Base-by-base conservation (phyloP, 1,140 invertebrate genomes). In the Zophobas morio region DNA sequence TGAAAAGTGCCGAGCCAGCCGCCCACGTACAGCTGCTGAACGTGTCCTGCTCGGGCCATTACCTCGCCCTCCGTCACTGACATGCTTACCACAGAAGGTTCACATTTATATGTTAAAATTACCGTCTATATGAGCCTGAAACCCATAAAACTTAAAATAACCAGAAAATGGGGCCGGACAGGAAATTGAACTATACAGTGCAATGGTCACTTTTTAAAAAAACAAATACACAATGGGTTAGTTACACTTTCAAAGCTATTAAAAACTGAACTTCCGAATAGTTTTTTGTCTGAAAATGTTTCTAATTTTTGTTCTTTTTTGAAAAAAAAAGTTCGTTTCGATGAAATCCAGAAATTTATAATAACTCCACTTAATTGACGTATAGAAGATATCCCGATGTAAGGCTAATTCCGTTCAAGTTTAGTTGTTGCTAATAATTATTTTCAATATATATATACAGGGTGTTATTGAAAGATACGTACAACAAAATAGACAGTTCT, bases 21-120 rank as follows among this genome's bases (percentile, higher is more conserved):
- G 60, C 60, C 60, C 60, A 66, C 60, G 60, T 66, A 66, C 60
- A 66, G 60, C 60, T 66, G 60, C 60, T 66, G 60, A 66, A 66
- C 60, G 60, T 66, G 60, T 66, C 60, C 60, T 66, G 60, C 39
- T 66, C 60, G 60, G 60, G 60, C 60, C 60, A 66, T 66, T 66
- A 66, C 60, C 60, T 66, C 60, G 39, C 36, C 39, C 60, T 40
- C 60, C 60, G 56, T 60, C 36, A 60, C 56, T 66, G 57, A 63
- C 60, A 66, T 66, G 60, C 60, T 66, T 42, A 42, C 60, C 60
- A 42, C 60, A 66, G 60, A 66, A 66, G 60, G 60, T 66, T 66
- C 60, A 42, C 60, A 66, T 66, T 40, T 66, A 66, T 66, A 66
- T 42, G 60, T 66, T 66, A 66, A 66, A 66, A 66, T 66, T 66